Evolutionary conservation across 2,113 vertebrate genomes (phyloP).

Genomic region (Nothobranchius furzeri): DNA sequence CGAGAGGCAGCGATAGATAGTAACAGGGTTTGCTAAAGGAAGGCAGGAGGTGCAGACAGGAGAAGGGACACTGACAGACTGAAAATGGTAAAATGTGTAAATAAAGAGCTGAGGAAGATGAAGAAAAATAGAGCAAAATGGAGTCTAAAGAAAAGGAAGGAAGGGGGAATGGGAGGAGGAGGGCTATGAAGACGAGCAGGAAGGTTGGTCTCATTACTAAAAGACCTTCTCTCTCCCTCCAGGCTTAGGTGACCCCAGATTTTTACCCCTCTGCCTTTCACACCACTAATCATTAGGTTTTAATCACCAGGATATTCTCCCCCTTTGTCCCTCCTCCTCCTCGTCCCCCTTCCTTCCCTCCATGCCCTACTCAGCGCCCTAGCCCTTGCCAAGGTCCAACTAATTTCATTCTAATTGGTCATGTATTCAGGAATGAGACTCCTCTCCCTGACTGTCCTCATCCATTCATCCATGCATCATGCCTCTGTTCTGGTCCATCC

Average conservation of each 20-base stretch:
- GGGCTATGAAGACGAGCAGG: constrained; percentile 39
- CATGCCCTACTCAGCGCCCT: constrained; percentile 73
- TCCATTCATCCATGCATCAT: constrained; percentile 65
- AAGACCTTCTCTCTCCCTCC: constrained; percentile 68
- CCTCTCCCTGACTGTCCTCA: constrained; percentile 72
- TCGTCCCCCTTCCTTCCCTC: constrained; percentile 43
- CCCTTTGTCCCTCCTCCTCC: constrained; percentile 49
- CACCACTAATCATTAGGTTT: constrained; percentile 81
- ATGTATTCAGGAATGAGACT: constrained; percentile 66
- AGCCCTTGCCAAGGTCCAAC: constrained; percentile 82
- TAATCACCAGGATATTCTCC: constrained; percentile 80
- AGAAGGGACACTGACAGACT: constrained; percentile 31
- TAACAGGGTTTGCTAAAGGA: constrained; percentile 51
- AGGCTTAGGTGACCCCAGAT: constrained; percentile 75
- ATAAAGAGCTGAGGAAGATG: constrained; percentile 41
- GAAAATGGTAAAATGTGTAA: constrained; percentile 42
- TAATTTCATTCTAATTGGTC: constrained; percentile 83
- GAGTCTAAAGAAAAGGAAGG: constrained; percentile 26
- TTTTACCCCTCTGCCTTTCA: constrained; percentile 64
- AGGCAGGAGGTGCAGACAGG: constrained; percentile 29
- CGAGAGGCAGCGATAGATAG: constrained; percentile 54
- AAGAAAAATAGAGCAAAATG: constrained; percentile 35
- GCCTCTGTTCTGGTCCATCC: constrained; percentile 28
- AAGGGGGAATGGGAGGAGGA: constrained; percentile 29
- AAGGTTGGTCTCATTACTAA: constrained; percentile 80